These are phyloP conservation scores for Asarcornis scutulata DNA, from an alignment of 2,113 vertebrate genomes.

Conservation along the genomic window DNA sequence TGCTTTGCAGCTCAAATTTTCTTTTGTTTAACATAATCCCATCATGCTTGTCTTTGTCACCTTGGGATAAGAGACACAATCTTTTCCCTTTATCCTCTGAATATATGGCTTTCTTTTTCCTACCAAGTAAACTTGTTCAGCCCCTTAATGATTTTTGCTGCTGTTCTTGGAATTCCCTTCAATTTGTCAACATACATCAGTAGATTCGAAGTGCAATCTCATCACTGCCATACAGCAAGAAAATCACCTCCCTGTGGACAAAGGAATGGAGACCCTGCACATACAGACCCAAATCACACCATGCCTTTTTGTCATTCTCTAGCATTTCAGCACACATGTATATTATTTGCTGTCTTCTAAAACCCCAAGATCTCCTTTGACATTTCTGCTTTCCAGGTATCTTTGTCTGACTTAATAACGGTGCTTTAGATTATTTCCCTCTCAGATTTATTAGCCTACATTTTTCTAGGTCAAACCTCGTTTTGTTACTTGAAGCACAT, in stretches of 20 bases:
- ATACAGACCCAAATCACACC: background rate
- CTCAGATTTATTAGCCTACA: constrained; percentile 54
- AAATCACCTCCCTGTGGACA: constrained; percentile 40
- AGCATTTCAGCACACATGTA: constrained; percentile 9
- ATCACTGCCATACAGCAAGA: background rate
- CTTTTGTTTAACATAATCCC: constrained; percentile 10
- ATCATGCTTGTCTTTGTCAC: background rate
- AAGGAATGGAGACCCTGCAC: constrained; percentile 1
- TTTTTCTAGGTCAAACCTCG: constrained; percentile 38
- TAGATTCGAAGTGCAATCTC: constrained; percentile 23
- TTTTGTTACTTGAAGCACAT: constrained; percentile 3
- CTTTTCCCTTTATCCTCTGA: background rate
- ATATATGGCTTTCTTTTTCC: constrained; percentile 6
- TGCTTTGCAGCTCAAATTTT: background rate
- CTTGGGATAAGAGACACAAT: constrained; percentile 21
- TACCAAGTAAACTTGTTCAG: constrained; percentile 4
- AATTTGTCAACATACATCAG: constrained; percentile 67
- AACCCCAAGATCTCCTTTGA: constrained; percentile 46
- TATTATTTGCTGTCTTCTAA: constrained; percentile 41
- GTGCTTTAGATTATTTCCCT: constrained; percentile 53
- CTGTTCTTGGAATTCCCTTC: constrained; percentile 47
- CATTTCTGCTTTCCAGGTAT: constrained; percentile 63
- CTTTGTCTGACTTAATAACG: constrained; percentile 57
- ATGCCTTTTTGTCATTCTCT: constrained; percentile 28
- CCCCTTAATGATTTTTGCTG: constrained; percentile 58